Evolutionary conservation across 2,888 invertebrate species (phyloP).

Genomic region (Leistus spinibarbis): DNA sequence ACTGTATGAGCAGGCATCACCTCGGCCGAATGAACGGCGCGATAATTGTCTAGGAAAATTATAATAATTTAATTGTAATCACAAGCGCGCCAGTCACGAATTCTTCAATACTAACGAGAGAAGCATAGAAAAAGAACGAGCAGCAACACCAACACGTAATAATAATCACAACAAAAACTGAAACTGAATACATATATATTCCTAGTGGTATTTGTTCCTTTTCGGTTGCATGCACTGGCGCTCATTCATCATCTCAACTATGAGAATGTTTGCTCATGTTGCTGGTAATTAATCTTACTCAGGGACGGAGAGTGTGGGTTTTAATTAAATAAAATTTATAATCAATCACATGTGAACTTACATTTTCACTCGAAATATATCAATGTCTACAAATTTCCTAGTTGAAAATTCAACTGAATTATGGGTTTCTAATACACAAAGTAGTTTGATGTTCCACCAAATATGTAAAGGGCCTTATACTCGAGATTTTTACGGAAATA

Average conservation of each 20-base stretch:
- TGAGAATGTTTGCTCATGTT: conserved; percentile 27
- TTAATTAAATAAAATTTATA: conserved; percentile 38
- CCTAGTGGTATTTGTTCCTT: neutral
- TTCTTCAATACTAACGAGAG: conserved; percentile 28
- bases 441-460: too few relatives aligned
- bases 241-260: conserved; percentile 39
- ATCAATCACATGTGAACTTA: conserved; percentile 21
- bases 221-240: neutral
- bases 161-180: neutral
- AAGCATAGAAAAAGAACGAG: neutral
- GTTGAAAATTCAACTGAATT: neutral
- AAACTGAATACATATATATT: conserved; percentile 23
- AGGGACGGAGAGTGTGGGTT: conserved; percentile 34
- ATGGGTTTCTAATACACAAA: neutral
- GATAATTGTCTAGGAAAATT: conserved; percentile 32
- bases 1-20: neutral
- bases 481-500: too few relatives aligned
- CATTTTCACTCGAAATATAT: conserved; percentile 12
- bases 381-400: neutral
- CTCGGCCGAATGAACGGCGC: neutral
- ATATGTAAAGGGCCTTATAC: too few relatives aligned
- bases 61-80: conserved; percentile 35
- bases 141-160: neutral
- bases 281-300: conserved; percentile 33
- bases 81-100: conserved; percentile 24